These are phyloP conservation scores for Greenwoodochromis staneri DNA, from an alignment of 2,113 vertebrate genomes.

Conservation along the genomic window DNA sequence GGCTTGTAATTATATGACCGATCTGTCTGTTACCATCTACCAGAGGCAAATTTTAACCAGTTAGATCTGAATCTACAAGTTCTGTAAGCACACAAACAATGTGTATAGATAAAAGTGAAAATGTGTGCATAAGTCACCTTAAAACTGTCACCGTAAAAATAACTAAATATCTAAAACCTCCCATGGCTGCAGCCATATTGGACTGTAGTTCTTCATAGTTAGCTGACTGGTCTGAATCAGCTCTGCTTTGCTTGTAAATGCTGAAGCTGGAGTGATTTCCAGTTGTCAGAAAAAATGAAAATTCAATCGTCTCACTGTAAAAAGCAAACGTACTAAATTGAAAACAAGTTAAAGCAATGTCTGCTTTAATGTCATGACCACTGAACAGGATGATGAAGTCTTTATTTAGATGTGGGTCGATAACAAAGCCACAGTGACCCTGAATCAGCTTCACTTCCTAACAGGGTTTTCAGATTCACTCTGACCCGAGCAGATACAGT, in stretches of 20 bases:
- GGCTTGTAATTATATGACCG: not conserved
- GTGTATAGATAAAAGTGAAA: not conserved
- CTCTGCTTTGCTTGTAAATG: not conserved
- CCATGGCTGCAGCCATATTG: not conserved
- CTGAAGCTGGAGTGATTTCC: accelerated
- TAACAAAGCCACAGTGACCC: not conserved
- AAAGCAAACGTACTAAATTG: accelerated
- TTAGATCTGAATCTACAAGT: accelerated
- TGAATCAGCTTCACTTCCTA: not conserved
- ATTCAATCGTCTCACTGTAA: not conserved
- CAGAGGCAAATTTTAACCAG: too few species aligned
- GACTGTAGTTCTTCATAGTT: not conserved
- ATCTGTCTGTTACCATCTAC: accelerated
- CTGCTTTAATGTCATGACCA: not conserved
- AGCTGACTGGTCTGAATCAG: not conserved
- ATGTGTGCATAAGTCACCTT: not conserved
- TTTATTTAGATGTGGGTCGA: not conserved
- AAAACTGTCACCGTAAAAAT: accelerated
- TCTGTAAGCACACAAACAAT: not conserved
- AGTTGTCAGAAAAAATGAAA: not conserved
- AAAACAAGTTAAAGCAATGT: not conserved
- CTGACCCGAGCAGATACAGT: not conserved
- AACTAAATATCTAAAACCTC: not conserved
- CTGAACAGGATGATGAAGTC: not conserved
- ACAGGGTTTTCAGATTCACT: accelerated